These are phyloP conservation scores for Omphaloscelis lunosa DNA, from an alignment of 2,888 invertebrate genomes.

Conservation along the genomic window DNA sequence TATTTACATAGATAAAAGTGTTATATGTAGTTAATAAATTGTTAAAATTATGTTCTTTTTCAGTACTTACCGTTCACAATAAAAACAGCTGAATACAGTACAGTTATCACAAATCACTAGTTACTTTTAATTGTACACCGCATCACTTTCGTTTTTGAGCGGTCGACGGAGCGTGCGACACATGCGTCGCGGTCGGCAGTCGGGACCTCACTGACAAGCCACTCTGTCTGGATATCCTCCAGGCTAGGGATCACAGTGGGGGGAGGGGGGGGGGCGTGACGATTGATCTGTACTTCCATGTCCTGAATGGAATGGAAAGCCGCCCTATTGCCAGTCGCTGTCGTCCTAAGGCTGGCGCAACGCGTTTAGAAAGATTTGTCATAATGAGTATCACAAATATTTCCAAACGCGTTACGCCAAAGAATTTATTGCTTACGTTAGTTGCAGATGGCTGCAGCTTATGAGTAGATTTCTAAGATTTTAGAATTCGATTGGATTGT, in stretches of 20 bases:
- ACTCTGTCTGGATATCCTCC: slow-evolving; percentile 75
- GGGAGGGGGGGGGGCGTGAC: slow-evolving; percentile 73
- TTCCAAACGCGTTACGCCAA: background rate
- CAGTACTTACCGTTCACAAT: slow-evolving; percentile 75
- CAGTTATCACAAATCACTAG: slow-evolving; percentile 75
- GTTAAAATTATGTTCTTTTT: background rate
- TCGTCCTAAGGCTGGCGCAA: slow-evolving; percentile 49
- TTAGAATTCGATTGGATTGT: background rate
- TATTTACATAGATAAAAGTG: background rate
- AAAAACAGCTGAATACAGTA: slow-evolving; percentile 66
- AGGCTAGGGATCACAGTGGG: slow-evolving; percentile 74
- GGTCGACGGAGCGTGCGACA: slow-evolving; percentile 61
- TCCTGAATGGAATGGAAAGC: slow-evolving; percentile 81
- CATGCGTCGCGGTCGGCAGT: slow-evolving; percentile 75
- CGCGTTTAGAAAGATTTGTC: slow-evolving; percentile 8
- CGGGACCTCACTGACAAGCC: slow-evolving; percentile 79
- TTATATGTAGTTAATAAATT: background rate
- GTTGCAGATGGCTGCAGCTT: slow-evolving; percentile 6
- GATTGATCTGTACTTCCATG: slow-evolving; percentile 86
- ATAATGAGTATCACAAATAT: slow-evolving; percentile 9
- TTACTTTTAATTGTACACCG: slow-evolving; percentile 79
- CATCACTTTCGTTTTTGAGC: slow-evolving; percentile 79
- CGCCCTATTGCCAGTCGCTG: slow-evolving; percentile 72
- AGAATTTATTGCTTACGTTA: background rate
- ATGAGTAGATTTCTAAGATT: background rate